Base-by-base conservation (phyloP, 2,113 vertebrate species). In the Platycercus adscitus region DNA sequence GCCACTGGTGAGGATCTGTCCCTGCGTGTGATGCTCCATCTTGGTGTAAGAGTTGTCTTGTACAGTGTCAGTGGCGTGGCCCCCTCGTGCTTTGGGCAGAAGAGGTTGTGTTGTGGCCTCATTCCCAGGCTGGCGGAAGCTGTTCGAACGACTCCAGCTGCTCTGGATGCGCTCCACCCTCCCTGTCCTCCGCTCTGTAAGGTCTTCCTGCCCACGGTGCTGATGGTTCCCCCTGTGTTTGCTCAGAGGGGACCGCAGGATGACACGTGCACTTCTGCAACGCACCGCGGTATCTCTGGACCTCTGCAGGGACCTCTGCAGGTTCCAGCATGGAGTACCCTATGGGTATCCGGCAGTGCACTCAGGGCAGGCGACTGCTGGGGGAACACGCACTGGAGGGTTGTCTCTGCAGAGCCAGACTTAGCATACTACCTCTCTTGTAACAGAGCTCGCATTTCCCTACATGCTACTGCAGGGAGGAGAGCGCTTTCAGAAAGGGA, bases 61-160 rank as follows among this genome's bases (percentile, higher is more conserved):
- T 37, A 14, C 3, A 2, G 44, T 17, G 33, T 41, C 3, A 2
- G 76, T 11, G 3, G 53, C 1, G 0, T 1, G 5, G 76, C 44
- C 13, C 2, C 68, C 84, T 73, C 17, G 5, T 16, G 65, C 53
- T 47, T 73, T 1, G 14, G 53, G 17, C 10, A 7, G 76, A 66
- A 56, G 61, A 66, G 72, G 33, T n/a, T 78, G 53, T 5, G 1
- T 35, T 63, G 47, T 39, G 46, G 4, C 41, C 37, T 79, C 3
- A 2, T 66, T 88, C 43, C 55, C 23, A 39, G 68, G 53, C 78
- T 77, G 58, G 17, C 1, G 0, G 53, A 58, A 73, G 46, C 46
- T 8, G 4, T 69, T 31, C 5, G 1, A 55, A 69, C 26, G 37
- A 11, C 29, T 43, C 41, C 1, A 13, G 29, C 53, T 73, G 76